Percentiles rank a stretch among this genome's conserved stretches.
Evolutionary conservation across 2,888 invertebrate species (phyloP).

Genomic region (Ophion slaviceki): DNA sequence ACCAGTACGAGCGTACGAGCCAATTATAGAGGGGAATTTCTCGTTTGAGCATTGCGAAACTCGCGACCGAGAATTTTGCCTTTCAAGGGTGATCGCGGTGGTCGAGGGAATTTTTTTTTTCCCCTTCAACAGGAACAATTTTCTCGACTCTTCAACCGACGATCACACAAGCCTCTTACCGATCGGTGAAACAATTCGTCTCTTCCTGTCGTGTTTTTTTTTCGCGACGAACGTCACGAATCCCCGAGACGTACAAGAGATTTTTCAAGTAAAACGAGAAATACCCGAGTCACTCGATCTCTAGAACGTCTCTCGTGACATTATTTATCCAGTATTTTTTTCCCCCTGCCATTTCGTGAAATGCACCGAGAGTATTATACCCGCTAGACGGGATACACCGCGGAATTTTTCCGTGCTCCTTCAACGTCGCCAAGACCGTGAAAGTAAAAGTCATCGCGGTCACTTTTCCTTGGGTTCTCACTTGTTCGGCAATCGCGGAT

Average conservation of each 20-base stretch:
- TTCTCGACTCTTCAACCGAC: constrained; percentile 13
- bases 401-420: constrained; percentile 51
- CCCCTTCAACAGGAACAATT: constrained; percentile 34
- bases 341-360: constrained; percentile 7
- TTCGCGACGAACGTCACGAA: background rate
- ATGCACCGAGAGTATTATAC: constrained; percentile 42
- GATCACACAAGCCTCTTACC: constrained; percentile 15
- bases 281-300: constrained; percentile 39
- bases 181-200: constrained; percentile 23
- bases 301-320: constrained; percentile 26
- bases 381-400: constrained; percentile 41
- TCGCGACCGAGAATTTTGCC: constrained; percentile 61
- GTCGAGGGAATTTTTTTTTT: constrained; percentile 16
- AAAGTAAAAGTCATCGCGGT: constrained; percentile 65
- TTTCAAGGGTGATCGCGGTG: constrained; percentile 60
- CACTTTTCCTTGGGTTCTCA: constrained; percentile 26
- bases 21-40: constrained; percentile 37
- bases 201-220: constrained; percentile 4
- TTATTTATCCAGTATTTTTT: background rate
- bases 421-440: constrained; percentile 53
- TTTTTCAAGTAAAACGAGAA: constrained; percentile 36
- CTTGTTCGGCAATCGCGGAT: background rate
- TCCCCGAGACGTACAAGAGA: background rate
- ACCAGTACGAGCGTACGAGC: constrained; percentile 13
- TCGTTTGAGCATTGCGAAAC: constrained; percentile 46